Percentiles rank a stretch among this genome's conserved stretches.
These are phyloP conservation scores for Crypturellus tataupa DNA, from an alignment of 2,797 vertebrate genomes.

Conservation along the genomic window DNA sequence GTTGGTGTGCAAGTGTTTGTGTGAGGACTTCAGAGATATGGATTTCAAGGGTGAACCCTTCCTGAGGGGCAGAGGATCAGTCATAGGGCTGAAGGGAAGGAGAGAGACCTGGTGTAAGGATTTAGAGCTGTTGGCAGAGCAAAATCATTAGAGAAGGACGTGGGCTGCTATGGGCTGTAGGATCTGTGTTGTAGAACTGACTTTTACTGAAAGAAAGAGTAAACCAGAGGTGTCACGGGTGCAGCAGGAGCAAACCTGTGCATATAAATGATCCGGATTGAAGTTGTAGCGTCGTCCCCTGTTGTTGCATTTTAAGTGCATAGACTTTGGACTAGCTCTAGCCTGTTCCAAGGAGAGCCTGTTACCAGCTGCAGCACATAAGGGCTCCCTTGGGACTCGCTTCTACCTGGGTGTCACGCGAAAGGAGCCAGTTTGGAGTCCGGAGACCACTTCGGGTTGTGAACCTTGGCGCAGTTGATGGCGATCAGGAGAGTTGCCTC, in stretches of 20 bases:
- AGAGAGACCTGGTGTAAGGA: accelerated
- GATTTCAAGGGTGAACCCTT: neutral
- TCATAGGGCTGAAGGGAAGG: accelerated
- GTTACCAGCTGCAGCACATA: neutral
- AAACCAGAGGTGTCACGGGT: neutral
- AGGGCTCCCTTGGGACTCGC: neutral
- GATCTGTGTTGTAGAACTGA: neutral
- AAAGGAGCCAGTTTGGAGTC: neutral
- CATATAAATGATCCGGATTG: neutral
- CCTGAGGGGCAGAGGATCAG: neutral
- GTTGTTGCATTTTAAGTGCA: neutral
- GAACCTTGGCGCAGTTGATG: neutral
- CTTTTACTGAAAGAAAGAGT: neutral
- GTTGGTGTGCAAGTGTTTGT: accelerated
- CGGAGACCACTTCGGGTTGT: neutral
- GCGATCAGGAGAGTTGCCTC: neutral
- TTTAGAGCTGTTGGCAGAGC: neutral
- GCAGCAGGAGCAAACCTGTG: neutral
- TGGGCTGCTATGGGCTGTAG: neutral
- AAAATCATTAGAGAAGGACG: neutral
- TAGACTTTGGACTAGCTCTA: neutral
- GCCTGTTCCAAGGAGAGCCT: neutral
- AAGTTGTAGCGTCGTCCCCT: neutral
- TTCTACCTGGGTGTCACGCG: neutral
- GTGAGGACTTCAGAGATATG: neutral